A percentile compares a stretch with the other conserved stretches of the same genome.
Conservation (phyloP, 2,797 vertebrate species). For the Lagorchestes hirsutus region DNA sequence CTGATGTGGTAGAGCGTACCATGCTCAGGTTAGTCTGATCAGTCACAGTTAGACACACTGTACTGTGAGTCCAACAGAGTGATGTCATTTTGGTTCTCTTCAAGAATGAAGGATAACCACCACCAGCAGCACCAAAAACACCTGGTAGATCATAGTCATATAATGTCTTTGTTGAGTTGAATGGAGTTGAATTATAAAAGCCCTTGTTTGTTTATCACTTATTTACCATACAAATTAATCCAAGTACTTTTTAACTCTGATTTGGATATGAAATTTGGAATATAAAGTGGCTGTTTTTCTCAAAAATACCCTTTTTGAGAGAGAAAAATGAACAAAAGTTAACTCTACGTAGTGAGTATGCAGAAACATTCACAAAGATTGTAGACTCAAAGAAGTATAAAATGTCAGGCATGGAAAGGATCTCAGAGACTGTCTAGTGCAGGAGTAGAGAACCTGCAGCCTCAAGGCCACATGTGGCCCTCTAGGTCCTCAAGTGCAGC, state of each 20-base stretch:
- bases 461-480: too few relatives aligned
- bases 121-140: too few relatives aligned
- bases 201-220: background rate
- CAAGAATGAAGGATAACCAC: too few relatives aligned
- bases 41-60: too few relatives aligned
- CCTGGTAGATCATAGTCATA: background rate
- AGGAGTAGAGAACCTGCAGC: too few relatives aligned
- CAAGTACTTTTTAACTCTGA: conserved; percentile 49
- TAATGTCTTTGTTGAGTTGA: background rate
- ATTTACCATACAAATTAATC: conserved; percentile 53
- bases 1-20: too few relatives aligned
- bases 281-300: conserved; percentile 50
- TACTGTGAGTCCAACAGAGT: too few relatives aligned
- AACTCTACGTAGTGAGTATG: conserved; percentile 60
- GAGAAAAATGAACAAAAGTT: conserved; percentile 56
- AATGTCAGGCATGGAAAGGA: background rate
- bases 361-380: conserved; percentile 53
- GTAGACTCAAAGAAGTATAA: background rate
- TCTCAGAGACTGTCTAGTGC: background rate
- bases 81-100: too few relatives aligned
- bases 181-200: background rate
- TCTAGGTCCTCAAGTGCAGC: too few relatives aligned
- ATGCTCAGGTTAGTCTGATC: too few relatives aligned
- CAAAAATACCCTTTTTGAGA: conserved; percentile 16
- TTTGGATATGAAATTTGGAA: conserved; percentile 49